Conservation (phyloP, 2,113 vertebrate genomes). For the Mustela lutreola region DNA sequence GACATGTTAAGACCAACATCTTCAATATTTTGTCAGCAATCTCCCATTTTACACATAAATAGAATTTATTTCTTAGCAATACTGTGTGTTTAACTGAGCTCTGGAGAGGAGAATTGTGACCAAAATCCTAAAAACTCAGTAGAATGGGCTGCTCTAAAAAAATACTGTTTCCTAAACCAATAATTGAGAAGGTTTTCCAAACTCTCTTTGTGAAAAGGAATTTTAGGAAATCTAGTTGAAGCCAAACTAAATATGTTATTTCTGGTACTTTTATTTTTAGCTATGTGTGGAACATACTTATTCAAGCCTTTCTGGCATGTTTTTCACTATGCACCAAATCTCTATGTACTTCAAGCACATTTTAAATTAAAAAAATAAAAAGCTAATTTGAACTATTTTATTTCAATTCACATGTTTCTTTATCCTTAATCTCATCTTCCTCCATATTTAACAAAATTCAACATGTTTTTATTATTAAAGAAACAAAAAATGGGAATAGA, state of each 20-base stretch:
- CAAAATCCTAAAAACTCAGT: background rate
- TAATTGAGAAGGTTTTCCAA: background rate
- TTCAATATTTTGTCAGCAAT: background rate
- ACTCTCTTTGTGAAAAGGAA: background rate
- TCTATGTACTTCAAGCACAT: background rate
- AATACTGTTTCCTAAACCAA: background rate
- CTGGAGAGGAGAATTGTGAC: background rate
- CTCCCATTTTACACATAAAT: background rate
- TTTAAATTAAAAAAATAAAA: background rate
- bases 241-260: background rate
- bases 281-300: background rate
- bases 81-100: background rate
- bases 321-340: background rate
- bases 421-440: background rate
- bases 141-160: background rate
- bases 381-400: background rate
- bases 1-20: background rate
- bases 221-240: background rate
- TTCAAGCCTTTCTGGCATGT: background rate
- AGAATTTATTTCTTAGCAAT: background rate
- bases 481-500: background rate
- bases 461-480: background rate
- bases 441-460: background rate
- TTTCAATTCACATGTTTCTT: background rate
- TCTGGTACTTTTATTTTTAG: background rate